phyloP scores from a whole-genome alignment of 2,797 vertebrate species.

The Clarias laeviceps region DNA sequence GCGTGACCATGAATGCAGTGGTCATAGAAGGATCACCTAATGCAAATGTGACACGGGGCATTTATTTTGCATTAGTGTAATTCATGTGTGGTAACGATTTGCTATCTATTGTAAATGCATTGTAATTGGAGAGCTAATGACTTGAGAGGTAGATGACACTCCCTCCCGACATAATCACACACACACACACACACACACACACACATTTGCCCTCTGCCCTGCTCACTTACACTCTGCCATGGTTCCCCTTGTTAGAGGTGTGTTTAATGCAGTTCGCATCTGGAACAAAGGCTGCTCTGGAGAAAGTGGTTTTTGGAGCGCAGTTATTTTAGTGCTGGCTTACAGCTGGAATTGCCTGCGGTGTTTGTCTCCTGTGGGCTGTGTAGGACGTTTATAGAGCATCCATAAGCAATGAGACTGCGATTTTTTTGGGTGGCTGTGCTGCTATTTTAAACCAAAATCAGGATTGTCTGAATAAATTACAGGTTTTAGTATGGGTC shows the following conservation, averaged over 20 bases:
- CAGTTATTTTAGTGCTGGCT: slow-evolving; percentile 71
- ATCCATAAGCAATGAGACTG: slow-evolving; percentile 36
- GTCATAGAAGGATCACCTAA: background rate
- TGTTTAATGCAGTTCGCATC: slow-evolving; percentile 47
- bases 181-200: background rate
- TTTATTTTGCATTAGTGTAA: slow-evolving; percentile 15
- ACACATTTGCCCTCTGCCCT: background rate
- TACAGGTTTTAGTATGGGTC: background rate
- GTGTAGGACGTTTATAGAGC: slow-evolving; percentile 45
- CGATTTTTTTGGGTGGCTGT: background rate
- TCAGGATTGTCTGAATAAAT: background rate
- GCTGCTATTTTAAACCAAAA: slow-evolving; percentile 11
- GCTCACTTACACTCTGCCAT: background rate
- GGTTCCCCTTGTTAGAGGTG: slow-evolving; percentile 44
- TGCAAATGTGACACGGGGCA: background rate
- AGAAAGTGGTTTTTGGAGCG: slow-evolving; percentile 65
- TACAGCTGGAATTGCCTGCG: slow-evolving; percentile 46
- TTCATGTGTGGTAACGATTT: slow-evolving; percentile 21
- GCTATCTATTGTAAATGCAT: slow-evolving; percentile 25
- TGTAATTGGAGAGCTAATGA: slow-evolving; percentile 26
- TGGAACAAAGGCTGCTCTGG: slow-evolving; percentile 29
- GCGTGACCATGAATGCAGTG: background rate
- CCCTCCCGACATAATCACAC: background rate
- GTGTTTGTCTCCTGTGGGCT: slow-evolving; percentile 31
- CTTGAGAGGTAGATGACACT: slow-evolving; percentile 4